Evolutionary conservation across 2,113 vertebrate genomes (phyloP).

Genomic region (Cyprinus carpio): DNA sequence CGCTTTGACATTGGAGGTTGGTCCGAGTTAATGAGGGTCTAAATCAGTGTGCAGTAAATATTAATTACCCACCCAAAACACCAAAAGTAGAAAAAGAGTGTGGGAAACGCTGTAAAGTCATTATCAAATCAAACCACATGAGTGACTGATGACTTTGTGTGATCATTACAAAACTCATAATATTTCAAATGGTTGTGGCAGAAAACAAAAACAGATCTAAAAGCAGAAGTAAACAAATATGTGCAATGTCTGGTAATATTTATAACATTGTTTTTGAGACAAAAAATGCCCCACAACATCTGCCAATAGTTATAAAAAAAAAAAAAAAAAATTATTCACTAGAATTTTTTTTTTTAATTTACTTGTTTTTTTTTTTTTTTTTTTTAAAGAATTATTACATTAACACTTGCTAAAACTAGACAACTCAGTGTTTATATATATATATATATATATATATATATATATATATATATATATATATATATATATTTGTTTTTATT

Average conservation of each 20-base stretch:
- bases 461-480: too few species aligned
- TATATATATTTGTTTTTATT: too few species aligned
- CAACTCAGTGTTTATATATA: too few species aligned
- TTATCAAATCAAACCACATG: conserved; percentile 8
- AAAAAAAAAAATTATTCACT: background rate
- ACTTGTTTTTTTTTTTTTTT: too few species aligned
- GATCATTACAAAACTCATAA: background rate
- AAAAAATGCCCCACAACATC: background rate
- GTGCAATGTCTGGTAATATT: background rate
- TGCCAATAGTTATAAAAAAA: background rate
- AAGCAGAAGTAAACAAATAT: background rate
- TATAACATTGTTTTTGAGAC: background rate
- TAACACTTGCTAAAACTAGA: too few species aligned
- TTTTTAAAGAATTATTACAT: too few species aligned
- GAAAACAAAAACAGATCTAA: background rate
- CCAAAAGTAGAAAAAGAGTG: conserved; percentile 71
- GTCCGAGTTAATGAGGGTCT: conserved; percentile 78
- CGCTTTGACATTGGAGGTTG: conserved; percentile 79
- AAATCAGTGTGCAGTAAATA: conserved; percentile 76
- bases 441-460: too few species aligned
- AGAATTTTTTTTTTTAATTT: too few species aligned
- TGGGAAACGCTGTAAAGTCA: background rate
- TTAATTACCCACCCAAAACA: conserved; percentile 79
- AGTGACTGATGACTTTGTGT: background rate
- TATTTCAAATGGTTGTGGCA: background rate